These are phyloP conservation scores for Acipenser transmontanus DNA, from an alignment of 2,797 vertebrate species.

Conservation along the genomic window DNA sequence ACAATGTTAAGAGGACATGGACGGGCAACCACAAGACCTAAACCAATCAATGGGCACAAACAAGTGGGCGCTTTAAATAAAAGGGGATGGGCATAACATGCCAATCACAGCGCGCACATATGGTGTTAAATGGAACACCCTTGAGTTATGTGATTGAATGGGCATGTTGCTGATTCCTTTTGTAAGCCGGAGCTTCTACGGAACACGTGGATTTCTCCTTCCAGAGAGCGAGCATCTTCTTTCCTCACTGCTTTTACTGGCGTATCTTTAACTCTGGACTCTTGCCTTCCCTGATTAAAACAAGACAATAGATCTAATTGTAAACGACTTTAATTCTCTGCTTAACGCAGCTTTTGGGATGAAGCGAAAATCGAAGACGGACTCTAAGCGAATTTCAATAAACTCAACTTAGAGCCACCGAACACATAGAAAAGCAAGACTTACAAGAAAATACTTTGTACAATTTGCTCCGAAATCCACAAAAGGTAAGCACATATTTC, in stretches of 20 bases:
- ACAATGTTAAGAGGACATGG: neutral
- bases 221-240: neutral
- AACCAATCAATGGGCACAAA: neutral
- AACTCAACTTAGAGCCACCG: neutral
- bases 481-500: neutral
- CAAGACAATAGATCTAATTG: neutral
- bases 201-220: conserved; percentile 16
- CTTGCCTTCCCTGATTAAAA: neutral
- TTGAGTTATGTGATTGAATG: neutral
- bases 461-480: too few species aligned
- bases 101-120: conserved; percentile 4
- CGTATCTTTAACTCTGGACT: neutral
- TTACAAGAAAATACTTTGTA: neutral
- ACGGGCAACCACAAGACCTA: neutral
- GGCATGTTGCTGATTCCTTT: conserved; percentile 1
- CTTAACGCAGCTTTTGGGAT: neutral
- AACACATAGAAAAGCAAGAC: neutral
- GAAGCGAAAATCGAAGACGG: neutral
- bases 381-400: neutral
- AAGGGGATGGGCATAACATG: neutral
- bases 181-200: neutral
- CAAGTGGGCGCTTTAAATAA: neutral
- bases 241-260: neutral
- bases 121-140: neutral
- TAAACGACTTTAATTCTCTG: conserved; percentile 2